These are phyloP conservation scores for Urosaurus nigricauda DNA, from an alignment of 2,797 vertebrate species.

Conservation along the genomic window DNA sequence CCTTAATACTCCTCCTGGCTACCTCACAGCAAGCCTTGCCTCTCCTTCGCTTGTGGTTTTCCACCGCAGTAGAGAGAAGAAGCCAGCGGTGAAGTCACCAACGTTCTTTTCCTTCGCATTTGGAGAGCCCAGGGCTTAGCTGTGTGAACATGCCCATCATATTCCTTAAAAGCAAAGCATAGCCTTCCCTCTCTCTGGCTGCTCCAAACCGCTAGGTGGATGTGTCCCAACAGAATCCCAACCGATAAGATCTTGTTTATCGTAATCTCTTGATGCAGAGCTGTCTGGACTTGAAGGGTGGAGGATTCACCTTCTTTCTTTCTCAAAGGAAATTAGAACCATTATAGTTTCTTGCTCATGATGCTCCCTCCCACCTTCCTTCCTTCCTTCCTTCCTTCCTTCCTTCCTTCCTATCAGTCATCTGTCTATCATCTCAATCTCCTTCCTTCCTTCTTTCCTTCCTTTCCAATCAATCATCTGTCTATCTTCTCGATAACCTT, in stretches of 20 bases:
- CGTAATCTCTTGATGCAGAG: conserved; percentile 82
- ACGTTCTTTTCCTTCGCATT: background rate
- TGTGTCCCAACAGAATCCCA: conserved; percentile 84
- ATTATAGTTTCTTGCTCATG: conserved; percentile 35
- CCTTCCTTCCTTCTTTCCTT: background rate
- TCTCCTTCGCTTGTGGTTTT: background rate
- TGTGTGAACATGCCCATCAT: background rate
- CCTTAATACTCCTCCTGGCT: background rate
- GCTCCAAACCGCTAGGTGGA: conserved; percentile 81
- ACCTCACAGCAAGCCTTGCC: background rate
- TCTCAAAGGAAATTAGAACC: conserved; percentile 77
- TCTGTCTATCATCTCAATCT: too few species aligned
- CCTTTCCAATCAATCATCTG: background rate
- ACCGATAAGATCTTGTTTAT: conserved; percentile 83
- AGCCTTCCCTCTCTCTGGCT: conserved; percentile 45
- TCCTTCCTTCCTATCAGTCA: too few species aligned
- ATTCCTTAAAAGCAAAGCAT: background rate
- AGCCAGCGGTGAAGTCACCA: background rate
- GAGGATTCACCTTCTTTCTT: conserved; percentile 63
- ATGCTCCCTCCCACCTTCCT: background rate
- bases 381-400: background rate
- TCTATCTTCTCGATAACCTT: too few species aligned
- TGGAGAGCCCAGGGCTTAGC: background rate
- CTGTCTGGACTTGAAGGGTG: conserved; percentile 83
- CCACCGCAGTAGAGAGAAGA: too few species aligned